A percentile compares a stretch with the other conserved stretches of the same genome.
phyloP scores from a whole-genome alignment of 1,140 invertebrate genomes.

The Drosophila burlai region DNA sequence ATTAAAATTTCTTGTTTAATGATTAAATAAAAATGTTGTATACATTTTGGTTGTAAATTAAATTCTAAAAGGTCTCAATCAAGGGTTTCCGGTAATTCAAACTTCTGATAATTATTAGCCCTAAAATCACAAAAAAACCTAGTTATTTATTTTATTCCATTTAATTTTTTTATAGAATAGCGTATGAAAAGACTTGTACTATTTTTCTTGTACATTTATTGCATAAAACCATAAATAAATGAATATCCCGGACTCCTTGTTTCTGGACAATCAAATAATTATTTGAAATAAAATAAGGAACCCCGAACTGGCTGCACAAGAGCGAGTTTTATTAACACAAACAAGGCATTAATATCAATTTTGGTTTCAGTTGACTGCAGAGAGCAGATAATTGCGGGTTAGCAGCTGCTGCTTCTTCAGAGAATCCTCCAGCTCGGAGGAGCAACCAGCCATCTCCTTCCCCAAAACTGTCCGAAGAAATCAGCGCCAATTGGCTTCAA shows the following conservation, averaged over 20 bases:
- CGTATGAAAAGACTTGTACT: not conserved
- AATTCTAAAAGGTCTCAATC: not conserved
- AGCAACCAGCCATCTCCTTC: slow-evolving; percentile 2
- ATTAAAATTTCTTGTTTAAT: not conserved
- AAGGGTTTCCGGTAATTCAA: not conserved
- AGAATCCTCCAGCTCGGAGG: slow-evolving; percentile 5
- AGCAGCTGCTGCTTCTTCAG: slow-evolving; percentile 54
- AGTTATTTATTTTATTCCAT: not conserved
- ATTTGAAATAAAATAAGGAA: slow-evolving; percentile 33
- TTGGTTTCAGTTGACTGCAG: slow-evolving; percentile 58
- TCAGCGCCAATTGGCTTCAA: slow-evolving; percentile 81
- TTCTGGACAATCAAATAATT: slow-evolving; percentile 25
- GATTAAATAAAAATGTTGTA: not conserved
- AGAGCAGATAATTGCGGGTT: slow-evolving; percentile 62
- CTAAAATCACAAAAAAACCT: not conserved
- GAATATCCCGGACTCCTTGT: not conserved
- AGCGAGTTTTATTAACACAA: slow-evolving; percentile 75
- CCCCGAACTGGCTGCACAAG: slow-evolving; percentile 5
- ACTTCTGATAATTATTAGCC: not conserved
- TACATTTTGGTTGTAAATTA: not conserved
- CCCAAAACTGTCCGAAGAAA: slow-evolving; percentile 70
- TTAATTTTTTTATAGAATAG: not conserved
- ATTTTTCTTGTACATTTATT: not conserved
- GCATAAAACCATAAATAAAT: not conserved
- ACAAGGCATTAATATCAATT: slow-evolving; percentile 79